Evolutionary conservation across 2,797 vertebrate species (phyloP).

Genomic region (Hafferia zeledoni): DNA sequence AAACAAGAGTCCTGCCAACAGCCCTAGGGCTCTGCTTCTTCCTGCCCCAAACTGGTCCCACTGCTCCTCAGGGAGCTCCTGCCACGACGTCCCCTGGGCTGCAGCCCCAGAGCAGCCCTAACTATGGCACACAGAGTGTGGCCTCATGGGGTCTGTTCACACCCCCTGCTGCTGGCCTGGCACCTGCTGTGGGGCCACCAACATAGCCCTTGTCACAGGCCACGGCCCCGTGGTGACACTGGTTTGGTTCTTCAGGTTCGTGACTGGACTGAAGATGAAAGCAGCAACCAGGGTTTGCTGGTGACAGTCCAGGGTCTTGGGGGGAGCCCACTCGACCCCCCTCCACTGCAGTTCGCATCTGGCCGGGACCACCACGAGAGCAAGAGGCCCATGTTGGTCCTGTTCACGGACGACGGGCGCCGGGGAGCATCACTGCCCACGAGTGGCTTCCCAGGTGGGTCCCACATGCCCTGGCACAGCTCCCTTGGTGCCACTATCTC

Average conservation of each 20-base stretch:
- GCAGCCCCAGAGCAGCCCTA: accelerated
- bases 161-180: background rate
- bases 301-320: conserved; percentile 78
- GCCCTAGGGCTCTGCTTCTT: accelerated
- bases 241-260: conserved; percentile 79
- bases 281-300: conserved; percentile 84
- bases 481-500: accelerated
- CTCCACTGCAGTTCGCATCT: conserved; percentile 82
- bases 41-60: background rate
- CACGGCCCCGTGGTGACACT: accelerated
- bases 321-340: conserved; percentile 71
- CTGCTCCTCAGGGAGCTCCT: background rate
- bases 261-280: conserved; percentile 83
- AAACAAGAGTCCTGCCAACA: background rate
- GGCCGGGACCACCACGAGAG: conserved; percentile 85
- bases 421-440: conserved; percentile 64
- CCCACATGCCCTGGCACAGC: accelerated
- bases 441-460: conserved; percentile 74
- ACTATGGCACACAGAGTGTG: accelerated
- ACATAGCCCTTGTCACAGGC: accelerated
- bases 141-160: accelerated
- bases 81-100: accelerated
- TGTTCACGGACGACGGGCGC: conserved; percentile 89
- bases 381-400: conserved; percentile 91
- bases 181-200: background rate